These are phyloP conservation scores for Drosophila helvetica DNA, from an alignment of 2,888 invertebrate species.

Conservation along the genomic window DNA sequence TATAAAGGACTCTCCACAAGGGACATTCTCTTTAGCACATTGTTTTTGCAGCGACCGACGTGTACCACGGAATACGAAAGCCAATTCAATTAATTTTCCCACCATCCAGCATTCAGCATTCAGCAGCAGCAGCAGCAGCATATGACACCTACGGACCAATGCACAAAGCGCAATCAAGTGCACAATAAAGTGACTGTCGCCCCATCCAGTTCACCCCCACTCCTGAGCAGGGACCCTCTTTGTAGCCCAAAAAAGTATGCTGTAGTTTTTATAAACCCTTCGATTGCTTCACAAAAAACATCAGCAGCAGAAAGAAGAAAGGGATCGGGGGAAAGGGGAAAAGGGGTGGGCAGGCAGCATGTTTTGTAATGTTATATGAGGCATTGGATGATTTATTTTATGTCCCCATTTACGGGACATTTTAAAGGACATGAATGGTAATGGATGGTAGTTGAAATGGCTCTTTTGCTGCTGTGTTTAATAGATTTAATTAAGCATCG, in stretches of 20 bases:
- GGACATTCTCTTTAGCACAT: background rate
- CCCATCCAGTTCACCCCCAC: background rate
- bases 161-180: conserved; percentile 60
- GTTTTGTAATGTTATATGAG: background rate
- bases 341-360: background rate
- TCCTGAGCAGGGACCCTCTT: conserved; percentile 2
- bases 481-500: no score
- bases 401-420: conserved; percentile 12
- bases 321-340: no score
- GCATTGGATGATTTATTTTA: conserved; percentile 40
- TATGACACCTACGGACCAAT: conserved; percentile 75
- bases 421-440: background rate
- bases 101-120: background rate
- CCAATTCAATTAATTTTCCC: conserved; percentile 77
- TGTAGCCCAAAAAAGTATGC: conserved; percentile 56
- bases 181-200: conserved; percentile 39
- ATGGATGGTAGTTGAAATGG: no score
- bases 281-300: conserved; percentile 34
- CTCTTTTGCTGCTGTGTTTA: no score
- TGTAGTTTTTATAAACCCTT: conserved; percentile 65
- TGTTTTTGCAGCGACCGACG: conserved; percentile 35
- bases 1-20: conserved; percentile 27
- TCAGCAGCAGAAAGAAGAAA: no score
- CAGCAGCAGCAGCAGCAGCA: conserved; percentile 53
- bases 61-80: conserved; percentile 48